These are phyloP conservation scores for Meriones unguiculatus DNA, from an alignment of 2,113 vertebrate species.

Conservation along the genomic window DNA sequence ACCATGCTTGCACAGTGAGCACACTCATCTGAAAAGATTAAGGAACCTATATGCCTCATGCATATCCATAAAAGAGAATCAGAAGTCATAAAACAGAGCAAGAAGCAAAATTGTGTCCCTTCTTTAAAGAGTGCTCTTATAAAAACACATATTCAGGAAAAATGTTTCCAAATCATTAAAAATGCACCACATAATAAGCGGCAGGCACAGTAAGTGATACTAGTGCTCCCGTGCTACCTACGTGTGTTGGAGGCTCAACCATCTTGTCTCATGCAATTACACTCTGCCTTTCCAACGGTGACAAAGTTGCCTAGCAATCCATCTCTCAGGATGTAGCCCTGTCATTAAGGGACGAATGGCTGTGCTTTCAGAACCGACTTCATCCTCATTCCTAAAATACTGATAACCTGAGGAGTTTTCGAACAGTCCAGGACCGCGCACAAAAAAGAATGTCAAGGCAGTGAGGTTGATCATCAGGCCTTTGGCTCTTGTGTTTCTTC, in stretches of 20 bases:
- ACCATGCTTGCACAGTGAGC: neutral
- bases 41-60: neutral
- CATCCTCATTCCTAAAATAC: neutral
- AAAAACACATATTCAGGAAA: neutral
- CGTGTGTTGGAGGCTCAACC: too few relatives aligned
- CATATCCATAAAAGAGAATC: neutral
- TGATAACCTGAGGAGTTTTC: neutral
- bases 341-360: too few relatives aligned
- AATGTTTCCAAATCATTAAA: neutral
- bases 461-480: neutral
- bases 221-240: rapidly evolving
- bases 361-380: neutral
- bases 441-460: neutral
- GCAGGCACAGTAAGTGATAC: neutral
- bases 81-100: neutral
- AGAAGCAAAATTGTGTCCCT: neutral
- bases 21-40: neutral
- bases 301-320: neutral
- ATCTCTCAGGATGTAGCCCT: neutral
- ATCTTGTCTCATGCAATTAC: too few relatives aligned
- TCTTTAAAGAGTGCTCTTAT: neutral
- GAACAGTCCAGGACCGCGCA: neutral
- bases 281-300: too few relatives aligned
- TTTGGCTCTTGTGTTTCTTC: neutral
- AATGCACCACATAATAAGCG: neutral